Evolutionary conservation across 2,888 invertebrate genomes (phyloP).

Genomic region (Napeogenes inachia): DNA sequence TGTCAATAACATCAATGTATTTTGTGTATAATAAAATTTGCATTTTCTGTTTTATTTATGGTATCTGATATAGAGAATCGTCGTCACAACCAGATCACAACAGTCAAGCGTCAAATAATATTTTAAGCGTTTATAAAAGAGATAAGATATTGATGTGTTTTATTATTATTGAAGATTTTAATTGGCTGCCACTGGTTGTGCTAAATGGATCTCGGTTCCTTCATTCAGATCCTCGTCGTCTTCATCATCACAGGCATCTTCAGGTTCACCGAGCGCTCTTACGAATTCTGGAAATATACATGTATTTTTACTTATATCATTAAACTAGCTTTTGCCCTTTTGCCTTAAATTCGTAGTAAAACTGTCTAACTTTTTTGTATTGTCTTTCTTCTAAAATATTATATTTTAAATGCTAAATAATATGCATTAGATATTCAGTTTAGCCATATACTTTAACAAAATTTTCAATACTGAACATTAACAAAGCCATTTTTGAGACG

Average conservation of each 20-base stretch:
- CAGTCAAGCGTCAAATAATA: slow-evolving; percentile 8
- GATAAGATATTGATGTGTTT: neutral
- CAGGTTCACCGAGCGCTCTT: slow-evolving; percentile 90
- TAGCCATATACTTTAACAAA: too few species aligned
- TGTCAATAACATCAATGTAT: neutral
- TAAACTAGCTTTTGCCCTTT: too few species aligned
- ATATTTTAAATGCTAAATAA: too few species aligned
- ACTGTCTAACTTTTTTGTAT: too few species aligned
- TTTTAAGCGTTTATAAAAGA: neutral
- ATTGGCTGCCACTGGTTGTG: slow-evolving; percentile 51
- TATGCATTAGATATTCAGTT: too few species aligned
- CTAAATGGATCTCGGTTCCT: slow-evolving; percentile 48
- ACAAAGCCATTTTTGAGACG: too few species aligned
- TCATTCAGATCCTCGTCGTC: slow-evolving; percentile 74
- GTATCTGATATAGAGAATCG: neutral
- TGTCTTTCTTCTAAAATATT: too few species aligned
- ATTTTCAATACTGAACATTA: too few species aligned
- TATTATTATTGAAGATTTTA: slow-evolving; percentile 6
- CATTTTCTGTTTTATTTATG: neutral
- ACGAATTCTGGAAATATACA: slow-evolving; percentile 80
- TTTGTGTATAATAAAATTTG: neutral
- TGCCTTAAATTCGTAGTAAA: too few species aligned
- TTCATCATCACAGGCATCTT: slow-evolving; percentile 86
- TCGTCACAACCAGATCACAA: slow-evolving; percentile 24
- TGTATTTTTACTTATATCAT: too few species aligned